Evolutionary conservation across 1,140 invertebrate genomes (phyloP), one percentile per base, ranked within the genome.

Genomic region (Sipha flava): DNA sequence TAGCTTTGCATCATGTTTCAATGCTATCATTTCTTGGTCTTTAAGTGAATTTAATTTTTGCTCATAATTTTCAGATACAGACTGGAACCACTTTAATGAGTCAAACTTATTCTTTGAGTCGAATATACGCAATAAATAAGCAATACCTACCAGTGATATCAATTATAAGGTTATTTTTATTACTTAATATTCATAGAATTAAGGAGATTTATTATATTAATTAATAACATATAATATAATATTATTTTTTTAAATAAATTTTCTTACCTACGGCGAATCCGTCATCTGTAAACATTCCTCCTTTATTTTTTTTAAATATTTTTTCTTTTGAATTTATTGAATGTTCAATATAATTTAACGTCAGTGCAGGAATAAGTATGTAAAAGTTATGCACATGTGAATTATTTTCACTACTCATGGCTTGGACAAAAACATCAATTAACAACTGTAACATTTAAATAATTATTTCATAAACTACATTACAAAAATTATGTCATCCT

Each of bases 71-170:
- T 92, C 89, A 64, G 88, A 86, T 1, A 98, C 92, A 5, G 96
- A 95, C 79, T 95, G 89, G 84, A 98, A 98, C 98, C 98, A 99
- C 85, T 97, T 94, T 1, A 99, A 87, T 6, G 94, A 92, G 87
- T 98, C 95, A 85, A 99, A 94, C 82, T 95, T 93, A 59, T 89
- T 87, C 82, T 89, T 88, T 84, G 91, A 89, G 81, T 90, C 87
- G 5, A 93, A 83, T 37, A 92, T 84, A 82, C 89, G 89, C 14
- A 93, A 85, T 47, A 92, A 87, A 83, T 91, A 93, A 1, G 92
- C 91, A n/a, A 93, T 83, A 52, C 90, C 90, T 91, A 81, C 10
- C 84, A 84, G 82, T 81, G 82, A n/a, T n/a, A n/a, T n/a, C n/a
- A n/a, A n/a, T n/a, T n/a, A n/a, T n/a, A n/a, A n/a, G n/a, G n/a